Evolutionary conservation across 2,797 vertebrate genomes (phyloP).

Genomic region (Sebastes trivittatus): DNA sequence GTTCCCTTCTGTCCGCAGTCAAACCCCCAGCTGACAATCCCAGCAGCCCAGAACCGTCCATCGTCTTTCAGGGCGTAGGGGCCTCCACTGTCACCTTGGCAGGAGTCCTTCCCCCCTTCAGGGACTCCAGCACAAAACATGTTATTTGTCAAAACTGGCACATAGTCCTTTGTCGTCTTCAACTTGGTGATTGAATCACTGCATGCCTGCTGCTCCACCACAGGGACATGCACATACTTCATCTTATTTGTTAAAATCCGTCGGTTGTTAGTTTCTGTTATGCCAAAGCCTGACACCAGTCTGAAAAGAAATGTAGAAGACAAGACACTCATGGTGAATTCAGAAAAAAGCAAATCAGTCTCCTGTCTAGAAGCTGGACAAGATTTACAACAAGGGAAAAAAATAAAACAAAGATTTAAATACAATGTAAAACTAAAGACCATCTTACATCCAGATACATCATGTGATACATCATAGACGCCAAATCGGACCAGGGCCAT

Average conservation of each 20-base stretch:
- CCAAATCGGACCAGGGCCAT: no score
- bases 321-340: not conserved
- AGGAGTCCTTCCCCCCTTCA: slow-evolving; percentile 61
- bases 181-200: rapidly evolving
- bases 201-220: slow-evolving; percentile 56
- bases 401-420: no score
- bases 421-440: no score
- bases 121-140: slow-evolving; percentile 76
- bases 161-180: rapidly evolving
- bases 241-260: slow-evolving; percentile 15
- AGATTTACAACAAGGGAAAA: no score
- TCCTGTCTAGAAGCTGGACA: no score
- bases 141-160: slow-evolving; percentile 58
- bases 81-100: slow-evolving; percentile 63
- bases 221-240: slow-evolving; percentile 55
- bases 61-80: slow-evolving; percentile 37
- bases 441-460: no score
- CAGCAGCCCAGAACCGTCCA: slow-evolving; percentile 57
- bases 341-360: not conserved
- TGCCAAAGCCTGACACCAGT: slow-evolving; percentile 68
- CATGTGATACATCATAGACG: no score
- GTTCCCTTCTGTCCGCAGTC: slow-evolving; percentile 46
- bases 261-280: rapidly evolving
- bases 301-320: slow-evolving; percentile 35
- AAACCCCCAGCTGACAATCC: slow-evolving; percentile 75